phyloP scores from a whole-genome alignment of 1,140 invertebrate species.

The Ephestia elutella region DNA sequence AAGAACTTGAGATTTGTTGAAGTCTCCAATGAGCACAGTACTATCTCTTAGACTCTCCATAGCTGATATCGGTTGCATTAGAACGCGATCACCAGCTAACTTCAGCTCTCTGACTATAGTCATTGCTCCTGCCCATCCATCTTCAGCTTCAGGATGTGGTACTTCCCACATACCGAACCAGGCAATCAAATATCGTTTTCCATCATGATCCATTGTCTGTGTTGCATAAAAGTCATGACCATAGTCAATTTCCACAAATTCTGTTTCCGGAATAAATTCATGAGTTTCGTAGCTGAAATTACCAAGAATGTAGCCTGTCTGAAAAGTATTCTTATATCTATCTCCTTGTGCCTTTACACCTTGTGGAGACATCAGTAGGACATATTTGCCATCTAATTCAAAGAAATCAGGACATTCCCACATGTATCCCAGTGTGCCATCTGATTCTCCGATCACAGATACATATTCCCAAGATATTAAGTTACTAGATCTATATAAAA shows the following conservation, averaged over 20 bases:
- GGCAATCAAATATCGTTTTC: conserved; percentile 49
- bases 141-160: conserved; percentile 45
- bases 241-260: conserved; percentile 62
- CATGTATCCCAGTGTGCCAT: conserved; percentile 58
- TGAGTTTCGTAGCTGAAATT: conserved; percentile 57
- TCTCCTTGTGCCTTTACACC: conserved; percentile 55
- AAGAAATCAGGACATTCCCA: conserved; percentile 70
- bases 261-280: conserved; percentile 43
- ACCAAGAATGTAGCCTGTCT: conserved; percentile 64
- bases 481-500: conserved; percentile 59
- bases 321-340: conserved; percentile 60
- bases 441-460: conserved; percentile 50
- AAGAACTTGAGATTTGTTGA: conserved; percentile 22
- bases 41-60: conserved; percentile 38
- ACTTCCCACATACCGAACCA: conserved; percentile 71
- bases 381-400: conserved; percentile 54
- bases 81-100: conserved; percentile 40
- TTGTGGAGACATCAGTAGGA: conserved; percentile 64
- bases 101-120: conserved; percentile 56
- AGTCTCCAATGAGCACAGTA: conserved; percentile 23
- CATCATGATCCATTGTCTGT: conserved; percentile 54
- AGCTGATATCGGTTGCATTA: conserved; percentile 48
- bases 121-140: conserved; percentile 64
- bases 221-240: conserved; percentile 69
- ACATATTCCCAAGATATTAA: conserved; percentile 58